Percentiles rank a stretch among this genome's conserved stretches.
phyloP scores from a whole-genome alignment of 1,140 invertebrate species.

The Varroa destructor region DNA sequence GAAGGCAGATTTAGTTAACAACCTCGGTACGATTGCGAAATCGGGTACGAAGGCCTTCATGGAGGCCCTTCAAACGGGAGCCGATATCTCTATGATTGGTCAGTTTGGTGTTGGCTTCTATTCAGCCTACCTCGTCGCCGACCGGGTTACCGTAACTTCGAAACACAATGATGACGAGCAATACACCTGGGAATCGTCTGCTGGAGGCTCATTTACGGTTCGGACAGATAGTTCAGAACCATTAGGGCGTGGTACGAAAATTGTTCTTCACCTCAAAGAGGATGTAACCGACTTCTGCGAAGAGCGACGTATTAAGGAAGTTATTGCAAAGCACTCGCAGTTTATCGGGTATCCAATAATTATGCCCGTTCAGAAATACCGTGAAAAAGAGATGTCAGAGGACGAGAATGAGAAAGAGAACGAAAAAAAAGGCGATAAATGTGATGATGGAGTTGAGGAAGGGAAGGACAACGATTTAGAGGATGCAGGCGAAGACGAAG shows the following conservation, averaged over 20 bases:
- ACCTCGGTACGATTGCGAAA: constrained; percentile 86
- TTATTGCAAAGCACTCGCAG: constrained; percentile 95
- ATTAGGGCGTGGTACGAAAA: constrained; percentile 71
- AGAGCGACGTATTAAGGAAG: constrained; percentile 61
- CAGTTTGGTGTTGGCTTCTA: constrained; percentile 97
- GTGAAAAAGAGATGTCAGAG: constrained; percentile 81
- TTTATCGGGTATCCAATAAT: constrained; percentile 98
- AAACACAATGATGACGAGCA: constrained; percentile 88
- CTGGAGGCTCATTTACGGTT: constrained; percentile 82
- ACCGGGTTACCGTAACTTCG: constrained; percentile 76
- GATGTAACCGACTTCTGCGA: background rate
- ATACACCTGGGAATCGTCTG: constrained; percentile 82
- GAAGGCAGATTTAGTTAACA: constrained; percentile 46
- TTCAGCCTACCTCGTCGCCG: constrained; percentile 92
- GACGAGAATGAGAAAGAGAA: constrained; percentile 61
- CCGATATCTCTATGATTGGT: constrained; percentile 92
- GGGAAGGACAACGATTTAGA: constrained; percentile 58
- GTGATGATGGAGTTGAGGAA: constrained; percentile 68
- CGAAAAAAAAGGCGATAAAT: constrained; percentile 51
- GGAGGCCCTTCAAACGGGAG: constrained; percentile 82
- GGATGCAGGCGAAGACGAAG: constrained; percentile 67
- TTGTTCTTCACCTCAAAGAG: constrained; percentile 49
- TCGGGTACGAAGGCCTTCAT: constrained; percentile 92
- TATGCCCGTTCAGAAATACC: constrained; percentile 78
- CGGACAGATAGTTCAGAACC: constrained; percentile 53